Conservation (phyloP, 1,140 invertebrate species). For the Nephila pilipes region DNA sequence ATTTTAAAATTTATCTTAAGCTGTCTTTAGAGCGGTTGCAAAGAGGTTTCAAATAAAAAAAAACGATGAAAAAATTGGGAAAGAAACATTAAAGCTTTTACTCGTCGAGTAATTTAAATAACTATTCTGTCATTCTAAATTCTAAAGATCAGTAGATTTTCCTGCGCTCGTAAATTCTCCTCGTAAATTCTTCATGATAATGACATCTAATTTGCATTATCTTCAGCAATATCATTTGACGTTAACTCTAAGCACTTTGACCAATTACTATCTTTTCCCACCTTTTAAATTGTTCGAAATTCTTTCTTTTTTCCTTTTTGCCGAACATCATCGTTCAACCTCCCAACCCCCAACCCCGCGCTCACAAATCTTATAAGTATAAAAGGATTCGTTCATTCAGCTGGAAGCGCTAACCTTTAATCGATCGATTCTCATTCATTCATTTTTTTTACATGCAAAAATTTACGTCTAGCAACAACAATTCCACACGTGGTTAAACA, state of each 20-base stretch:
- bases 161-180: too few species aligned
- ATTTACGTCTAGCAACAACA: slow-evolving; percentile 12
- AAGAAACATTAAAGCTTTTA: too few species aligned
- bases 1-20: too few species aligned
- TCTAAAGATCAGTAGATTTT: background rate
- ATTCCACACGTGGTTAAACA: slow-evolving; percentile 59
- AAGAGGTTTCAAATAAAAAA: too few species aligned
- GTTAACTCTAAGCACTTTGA: background rate
- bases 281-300: background rate
- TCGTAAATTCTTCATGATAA: background rate
- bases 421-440: background rate
- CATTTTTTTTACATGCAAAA: slow-evolving; percentile 16
- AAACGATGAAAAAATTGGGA: too few species aligned
- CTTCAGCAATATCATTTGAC: background rate
- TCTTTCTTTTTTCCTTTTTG: background rate
- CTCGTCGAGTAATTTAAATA: background rate
- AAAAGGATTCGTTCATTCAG: background rate
- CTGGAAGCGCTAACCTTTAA: background rate
- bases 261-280: background rate
- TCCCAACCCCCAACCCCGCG: too few species aligned
- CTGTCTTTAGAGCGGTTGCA: too few species aligned
- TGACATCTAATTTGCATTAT: background rate
- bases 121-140: background rate
- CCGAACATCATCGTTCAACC: background rate
- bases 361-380: background rate